A percentile compares a stretch with the other conserved stretches of the same genome.
These are phyloP conservation scores for Bellardia pandia DNA, from an alignment of 2,888 invertebrate genomes.

Conservation along the genomic window DNA sequence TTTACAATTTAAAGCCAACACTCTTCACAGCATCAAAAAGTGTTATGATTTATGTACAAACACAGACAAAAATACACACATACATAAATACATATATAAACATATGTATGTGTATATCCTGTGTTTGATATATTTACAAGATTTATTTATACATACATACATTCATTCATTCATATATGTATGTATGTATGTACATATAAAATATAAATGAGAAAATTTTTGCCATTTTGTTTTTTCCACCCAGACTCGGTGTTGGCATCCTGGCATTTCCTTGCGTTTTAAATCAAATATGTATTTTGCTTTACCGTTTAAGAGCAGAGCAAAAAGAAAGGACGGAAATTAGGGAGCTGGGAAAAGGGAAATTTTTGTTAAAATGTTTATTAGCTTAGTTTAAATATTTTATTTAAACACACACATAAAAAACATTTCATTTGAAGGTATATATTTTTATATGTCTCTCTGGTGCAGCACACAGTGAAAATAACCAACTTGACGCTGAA, in stretches of 20 bases:
- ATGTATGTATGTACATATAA: not conserved
- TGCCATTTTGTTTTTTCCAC: not conserved
- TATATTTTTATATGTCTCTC: not conserved
- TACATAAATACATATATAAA: not conserved
- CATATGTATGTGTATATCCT: slow-evolving; percentile 9
- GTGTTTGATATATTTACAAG: slow-evolving; percentile 32
- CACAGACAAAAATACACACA: slow-evolving; percentile 9
- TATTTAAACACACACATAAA: not conserved
- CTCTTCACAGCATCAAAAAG: not conserved
- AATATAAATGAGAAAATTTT: slow-evolving; percentile 37
- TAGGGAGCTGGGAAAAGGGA: not conserved
- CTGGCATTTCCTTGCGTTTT: slow-evolving; percentile 18
- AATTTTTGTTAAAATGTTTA: slow-evolving; percentile 32
- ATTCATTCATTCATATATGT: not conserved
- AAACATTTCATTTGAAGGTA: slow-evolving; percentile 5
- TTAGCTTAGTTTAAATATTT: slow-evolving; percentile 38
- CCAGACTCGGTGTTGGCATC: not conserved
- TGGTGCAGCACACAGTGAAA: not conserved
- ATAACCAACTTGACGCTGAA: slow-evolving; percentile 1
- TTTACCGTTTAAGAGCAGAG: not conserved
- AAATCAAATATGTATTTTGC: slow-evolving; percentile 22
- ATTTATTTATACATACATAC: slow-evolving; percentile 34
- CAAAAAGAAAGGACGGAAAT: not conserved
- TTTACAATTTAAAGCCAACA: not conserved
- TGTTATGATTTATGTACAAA: slow-evolving; percentile 32